Evolutionary conservation across 2,113 vertebrate genomes (phyloP).

Genomic region (Bungarus multicinctus): DNA sequence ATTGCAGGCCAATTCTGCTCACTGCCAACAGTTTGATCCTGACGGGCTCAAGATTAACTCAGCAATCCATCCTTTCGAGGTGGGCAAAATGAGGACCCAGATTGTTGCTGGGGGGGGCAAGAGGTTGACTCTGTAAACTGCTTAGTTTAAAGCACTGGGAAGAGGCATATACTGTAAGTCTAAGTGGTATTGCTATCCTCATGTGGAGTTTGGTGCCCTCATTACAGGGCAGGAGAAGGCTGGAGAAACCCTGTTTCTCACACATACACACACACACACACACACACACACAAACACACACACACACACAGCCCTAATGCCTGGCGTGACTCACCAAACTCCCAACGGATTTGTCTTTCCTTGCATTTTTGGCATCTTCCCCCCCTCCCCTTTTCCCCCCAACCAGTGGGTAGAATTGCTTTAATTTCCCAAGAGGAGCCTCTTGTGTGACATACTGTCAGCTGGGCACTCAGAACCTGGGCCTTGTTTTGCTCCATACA

Average conservation of each 20-base stretch:
- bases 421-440: constrained; percentile 61
- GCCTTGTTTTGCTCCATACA: constrained; percentile 7
- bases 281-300: too few relatives aligned
- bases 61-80: too few relatives aligned
- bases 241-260: neutral
- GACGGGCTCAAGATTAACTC: too few relatives aligned
- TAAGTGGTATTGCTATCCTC: too few relatives aligned
- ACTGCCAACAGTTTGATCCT: too few relatives aligned
- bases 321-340: accelerated
- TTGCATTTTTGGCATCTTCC: neutral
- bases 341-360: neutral
- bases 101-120: too few relatives aligned
- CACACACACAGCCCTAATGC: neutral
- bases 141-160: too few relatives aligned
- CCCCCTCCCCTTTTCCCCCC: neutral
- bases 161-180: too few relatives aligned
- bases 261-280: neutral
- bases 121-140: too few relatives aligned
- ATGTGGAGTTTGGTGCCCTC: neutral
- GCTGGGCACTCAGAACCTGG: constrained; percentile 3
- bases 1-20: too few relatives aligned
- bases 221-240: neutral
- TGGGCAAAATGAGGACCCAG: too few relatives aligned
- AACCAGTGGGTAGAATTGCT: constrained; percentile 29
- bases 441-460: constrained; percentile 27